Evolutionary conservation across 2,888 invertebrate genomes (phyloP).

Genomic region (Agrotis puta): DNA sequence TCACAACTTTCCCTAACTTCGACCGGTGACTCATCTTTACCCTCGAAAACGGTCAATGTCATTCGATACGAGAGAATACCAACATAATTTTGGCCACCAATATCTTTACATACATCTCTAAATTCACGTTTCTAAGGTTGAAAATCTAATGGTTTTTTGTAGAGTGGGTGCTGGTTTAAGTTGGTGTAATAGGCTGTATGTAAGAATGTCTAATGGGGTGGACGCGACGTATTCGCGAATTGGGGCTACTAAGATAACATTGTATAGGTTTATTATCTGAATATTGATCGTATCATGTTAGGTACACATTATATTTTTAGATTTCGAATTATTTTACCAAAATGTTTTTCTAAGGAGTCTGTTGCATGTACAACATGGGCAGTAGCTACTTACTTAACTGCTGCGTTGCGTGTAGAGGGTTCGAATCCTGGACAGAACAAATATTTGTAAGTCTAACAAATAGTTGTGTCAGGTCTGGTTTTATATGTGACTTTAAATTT

Average conservation of each 20-base stretch:
- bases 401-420: no score
- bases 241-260: constrained; percentile 67
- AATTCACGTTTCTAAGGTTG: not conserved
- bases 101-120: constrained; percentile 6
- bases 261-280: constrained; percentile 69
- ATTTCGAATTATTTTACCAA: not conserved
- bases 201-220: constrained; percentile 76
- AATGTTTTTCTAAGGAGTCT: not conserved
- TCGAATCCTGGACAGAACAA: no score
- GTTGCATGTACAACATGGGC: no score
- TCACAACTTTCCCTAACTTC: constrained; percentile 57
- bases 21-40: constrained; percentile 70
- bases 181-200: constrained; percentile 65
- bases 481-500: no score
- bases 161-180: constrained; percentile 1
- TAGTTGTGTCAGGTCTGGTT: no score
- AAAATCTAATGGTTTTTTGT: constrained; percentile 8
- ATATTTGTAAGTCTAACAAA: no score
- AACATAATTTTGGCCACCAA: constrained; percentile 10
- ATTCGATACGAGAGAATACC: constrained; percentile 65
- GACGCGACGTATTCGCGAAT: constrained; percentile 70
- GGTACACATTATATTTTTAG: constrained; percentile 35
- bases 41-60: constrained; percentile 78
- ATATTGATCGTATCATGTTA: constrained; percentile 55
- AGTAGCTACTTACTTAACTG: not conserved